Conservation (phyloP, 1,140 invertebrate genomes). For the Conus betulinus region DNA sequence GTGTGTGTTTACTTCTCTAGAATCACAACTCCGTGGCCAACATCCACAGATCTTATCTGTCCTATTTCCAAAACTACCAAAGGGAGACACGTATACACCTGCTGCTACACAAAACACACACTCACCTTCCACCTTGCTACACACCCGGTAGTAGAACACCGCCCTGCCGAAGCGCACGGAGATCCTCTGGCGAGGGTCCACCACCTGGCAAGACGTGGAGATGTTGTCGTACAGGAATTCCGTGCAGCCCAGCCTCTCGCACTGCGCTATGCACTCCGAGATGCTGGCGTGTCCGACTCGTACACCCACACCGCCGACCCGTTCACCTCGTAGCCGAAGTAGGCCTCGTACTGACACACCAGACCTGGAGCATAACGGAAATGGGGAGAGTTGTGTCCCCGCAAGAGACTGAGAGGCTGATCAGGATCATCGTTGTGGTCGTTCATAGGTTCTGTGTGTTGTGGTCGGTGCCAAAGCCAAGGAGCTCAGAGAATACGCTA, state of each 20-base stretch:
- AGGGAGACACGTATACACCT: too few species aligned
- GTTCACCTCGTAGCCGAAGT: conserved; percentile 31
- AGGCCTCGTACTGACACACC: conserved; percentile 32
- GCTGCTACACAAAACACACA: background rate
- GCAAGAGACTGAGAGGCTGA: too few species aligned
- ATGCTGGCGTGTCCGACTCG: background rate
- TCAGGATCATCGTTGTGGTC: too few species aligned
- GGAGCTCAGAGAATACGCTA: too few species aligned
- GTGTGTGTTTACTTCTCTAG: too few species aligned
- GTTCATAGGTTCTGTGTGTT: too few species aligned
- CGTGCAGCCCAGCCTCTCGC: conserved; percentile 10
- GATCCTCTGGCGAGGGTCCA: background rate
- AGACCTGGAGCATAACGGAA: background rate
- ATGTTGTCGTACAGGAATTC: conserved; percentile 24
- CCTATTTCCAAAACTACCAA: too few species aligned
- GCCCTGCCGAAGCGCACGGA: background rate
- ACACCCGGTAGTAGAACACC: conserved; percentile 8
- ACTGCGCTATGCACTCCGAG: background rate
- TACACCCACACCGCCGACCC: conserved; percentile 8
- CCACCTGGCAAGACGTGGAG: background rate
- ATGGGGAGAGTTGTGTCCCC: too few species aligned
- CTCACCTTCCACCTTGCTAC: conserved; percentile 20
- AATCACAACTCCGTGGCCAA: too few species aligned
- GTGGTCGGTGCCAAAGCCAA: too few species aligned
- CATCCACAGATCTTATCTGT: too few species aligned